These are phyloP conservation scores for Procambarus clarkii DNA, from an alignment of 1,140 invertebrate genomes.

Conservation along the genomic window DNA sequence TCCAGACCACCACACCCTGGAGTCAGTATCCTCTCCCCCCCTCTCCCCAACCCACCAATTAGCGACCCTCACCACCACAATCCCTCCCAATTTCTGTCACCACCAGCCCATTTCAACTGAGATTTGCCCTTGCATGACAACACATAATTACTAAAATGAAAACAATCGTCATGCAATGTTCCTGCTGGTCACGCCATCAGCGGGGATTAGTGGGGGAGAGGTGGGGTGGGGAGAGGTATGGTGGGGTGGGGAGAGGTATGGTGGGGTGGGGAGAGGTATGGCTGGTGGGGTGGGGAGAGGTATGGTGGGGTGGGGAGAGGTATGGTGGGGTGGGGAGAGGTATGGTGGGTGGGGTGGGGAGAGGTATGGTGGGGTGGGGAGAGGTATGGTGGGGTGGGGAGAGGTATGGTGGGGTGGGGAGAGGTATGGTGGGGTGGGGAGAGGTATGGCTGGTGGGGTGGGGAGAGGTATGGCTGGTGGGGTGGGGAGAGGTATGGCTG, in stretches of 20 bases:
- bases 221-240: background rate
- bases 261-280: background rate
- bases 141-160: background rate
- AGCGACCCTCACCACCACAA: background rate
- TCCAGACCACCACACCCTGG: background rate
- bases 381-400: too few relatives aligned
- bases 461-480: background rate
- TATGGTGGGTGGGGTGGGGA: background rate
- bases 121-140: background rate
- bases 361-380: background rate
- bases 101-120: background rate
- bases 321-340: too few relatives aligned
- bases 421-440: background rate
- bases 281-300: background rate
- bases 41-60: background rate
- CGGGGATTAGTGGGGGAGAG: background rate
- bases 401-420: background rate
- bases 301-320: background rate
- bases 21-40: too few relatives aligned
- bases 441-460: too few relatives aligned
- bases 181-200: background rate
- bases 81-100: background rate
- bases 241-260: too few relatives aligned
- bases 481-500: background rate
- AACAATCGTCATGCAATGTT: background rate